Base-by-base conservation (phyloP, 2,888 invertebrate species). In the Perithous albicinctus region DNA sequence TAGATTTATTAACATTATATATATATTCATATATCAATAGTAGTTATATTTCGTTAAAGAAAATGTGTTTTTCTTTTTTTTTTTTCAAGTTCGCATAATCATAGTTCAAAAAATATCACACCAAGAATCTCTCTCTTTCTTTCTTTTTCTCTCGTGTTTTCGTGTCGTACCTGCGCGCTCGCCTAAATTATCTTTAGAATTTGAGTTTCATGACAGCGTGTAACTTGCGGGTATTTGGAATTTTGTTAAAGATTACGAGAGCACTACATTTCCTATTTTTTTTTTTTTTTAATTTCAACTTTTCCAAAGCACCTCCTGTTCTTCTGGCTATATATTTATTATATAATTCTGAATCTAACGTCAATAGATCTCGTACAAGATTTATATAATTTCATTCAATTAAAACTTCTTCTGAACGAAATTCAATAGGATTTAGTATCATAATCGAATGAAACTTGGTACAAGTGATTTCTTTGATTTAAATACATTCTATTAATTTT, bases 141-240 rank as follows among this genome's bases (percentile, higher is more conserved):
- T n/a, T 32, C 18, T 63, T 23, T 63, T 35, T 78, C 48, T 72
- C 66, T 41, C 35, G 29, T 41, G 15, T 67, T 51, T 38, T 41
- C 59, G 63, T 73, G 12, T 78, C 78, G 48, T 70, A 74, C 43
- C 41, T 78, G 51, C 70, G 74, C 66, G 41, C 61, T 75, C 64
- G 51, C 70, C 82, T 74, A 74, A 78, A 78, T 78, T 72, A 76
- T 74, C 63, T 80, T 82, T 82, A 82, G 82, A 82, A 82, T 82
- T 82, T 82, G 82, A 82, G 82, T 82, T 82, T 72, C 82, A 78
- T 72, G 82, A 82, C 82, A 82, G 82, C 82, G 82, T n/a, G n/a
- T 82, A 43, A 78, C 32, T 59, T 63, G 46, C 41, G 73, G 72
- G 51, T 48, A 18, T 63, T 2, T 38, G 48, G 46, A 46, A 26